phyloP scores from a whole-genome alignment of 2,797 vertebrate genomes.

The Monodelphis domestica region DNA sequence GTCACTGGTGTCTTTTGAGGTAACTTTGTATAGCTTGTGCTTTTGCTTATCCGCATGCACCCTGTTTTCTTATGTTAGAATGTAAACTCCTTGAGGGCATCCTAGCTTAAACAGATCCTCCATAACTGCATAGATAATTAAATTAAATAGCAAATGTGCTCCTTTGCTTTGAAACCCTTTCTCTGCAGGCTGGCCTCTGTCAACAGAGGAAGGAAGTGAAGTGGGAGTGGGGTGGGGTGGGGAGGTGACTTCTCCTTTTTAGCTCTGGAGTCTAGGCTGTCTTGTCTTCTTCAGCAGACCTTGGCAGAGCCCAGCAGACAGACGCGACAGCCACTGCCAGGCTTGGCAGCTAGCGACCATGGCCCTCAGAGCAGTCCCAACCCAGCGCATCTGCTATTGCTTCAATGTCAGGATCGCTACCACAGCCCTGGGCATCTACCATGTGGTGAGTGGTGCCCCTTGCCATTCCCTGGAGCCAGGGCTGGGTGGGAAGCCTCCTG shows the following conservation, averaged over 20 bases:
- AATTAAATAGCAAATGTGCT: not conserved
- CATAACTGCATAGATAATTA: not conserved
- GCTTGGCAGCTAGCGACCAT: slow-evolving; percentile 57
- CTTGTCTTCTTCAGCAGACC: not conserved
- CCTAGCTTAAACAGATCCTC: not conserved
- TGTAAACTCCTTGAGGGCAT: not conserved
- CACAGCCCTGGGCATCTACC: slow-evolving; percentile 81
- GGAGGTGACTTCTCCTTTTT: not conserved
- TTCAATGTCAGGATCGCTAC: slow-evolving; percentile 80
- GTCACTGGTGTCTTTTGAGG: not conserved
- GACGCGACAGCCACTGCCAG: not conserved
- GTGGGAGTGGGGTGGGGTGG: not conserved
- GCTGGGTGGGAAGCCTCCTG: not conserved
- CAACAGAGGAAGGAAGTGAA: slow-evolving; percentile 76
- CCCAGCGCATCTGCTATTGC: slow-evolving; percentile 80
- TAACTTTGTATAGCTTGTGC: not conserved
- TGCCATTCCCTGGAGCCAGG: not conserved
- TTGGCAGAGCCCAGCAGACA: not conserved
- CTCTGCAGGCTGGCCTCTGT: not conserved
- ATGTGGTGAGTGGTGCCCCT: slow-evolving; percentile 81
- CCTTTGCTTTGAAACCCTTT: not conserved
- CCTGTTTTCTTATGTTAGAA: not conserved
- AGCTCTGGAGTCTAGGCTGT: not conserved
- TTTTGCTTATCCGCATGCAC: not conserved
- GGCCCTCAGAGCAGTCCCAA: fast-evolving